Conservation (phyloP, 2,113 vertebrate genomes). For the Sorex fumeus region DNA sequence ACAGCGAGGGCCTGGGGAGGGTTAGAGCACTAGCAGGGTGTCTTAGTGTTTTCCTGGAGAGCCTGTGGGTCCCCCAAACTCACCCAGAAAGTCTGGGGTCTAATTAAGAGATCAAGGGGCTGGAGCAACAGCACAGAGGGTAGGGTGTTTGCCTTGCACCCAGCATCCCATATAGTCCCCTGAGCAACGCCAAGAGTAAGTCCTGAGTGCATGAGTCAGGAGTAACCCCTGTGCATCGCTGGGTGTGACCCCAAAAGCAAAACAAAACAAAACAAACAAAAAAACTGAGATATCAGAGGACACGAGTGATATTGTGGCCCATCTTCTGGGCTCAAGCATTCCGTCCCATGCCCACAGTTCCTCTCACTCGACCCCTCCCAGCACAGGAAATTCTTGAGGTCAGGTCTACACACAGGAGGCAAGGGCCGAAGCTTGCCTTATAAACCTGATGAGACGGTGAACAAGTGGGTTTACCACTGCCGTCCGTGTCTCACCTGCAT, state of each 20-base stretch:
- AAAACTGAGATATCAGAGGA: background rate
- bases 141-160: too few species aligned
- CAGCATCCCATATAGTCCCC: too few species aligned
- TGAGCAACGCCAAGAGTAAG: too few species aligned
- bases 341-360: background rate
- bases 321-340: constrained; percentile 23
- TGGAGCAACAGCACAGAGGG: too few species aligned
- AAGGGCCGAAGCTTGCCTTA: background rate
- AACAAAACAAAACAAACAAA: too few species aligned
- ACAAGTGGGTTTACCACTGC: constrained; percentile 9
- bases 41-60: background rate
- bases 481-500: constrained; percentile 87
- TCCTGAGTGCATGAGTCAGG: too few species aligned
- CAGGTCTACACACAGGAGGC: background rate
- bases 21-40: rapidly evolving
- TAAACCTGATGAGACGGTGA: background rate
- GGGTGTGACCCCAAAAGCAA: too few species aligned
- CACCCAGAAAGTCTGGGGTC: background rate
- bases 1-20: constrained; percentile 89
- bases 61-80: background rate
- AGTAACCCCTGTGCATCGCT: too few species aligned
- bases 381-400: background rate
- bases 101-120: background rate
- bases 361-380: background rate
- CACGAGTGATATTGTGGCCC: background rate